Percentiles rank a stretch among this genome's conserved stretches.
phyloP scores from a whole-genome alignment of 2,888 invertebrate genomes.

The Stenodera caucasica region DNA sequence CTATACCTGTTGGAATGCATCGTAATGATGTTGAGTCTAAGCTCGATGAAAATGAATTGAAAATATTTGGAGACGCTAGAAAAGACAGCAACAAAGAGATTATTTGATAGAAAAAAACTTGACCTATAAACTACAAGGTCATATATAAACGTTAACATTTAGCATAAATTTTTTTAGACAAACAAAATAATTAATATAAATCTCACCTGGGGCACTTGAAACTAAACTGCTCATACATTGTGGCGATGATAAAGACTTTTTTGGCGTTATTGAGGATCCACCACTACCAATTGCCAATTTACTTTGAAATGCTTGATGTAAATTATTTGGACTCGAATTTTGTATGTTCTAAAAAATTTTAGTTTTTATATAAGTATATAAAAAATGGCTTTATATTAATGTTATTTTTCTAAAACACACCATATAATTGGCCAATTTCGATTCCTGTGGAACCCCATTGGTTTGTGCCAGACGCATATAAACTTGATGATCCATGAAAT shows the following conservation, averaged over 20 bases:
- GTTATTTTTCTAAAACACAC: too few relatives aligned
- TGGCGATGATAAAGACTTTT: constrained; percentile 60
- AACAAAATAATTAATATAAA: too few relatives aligned
- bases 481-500: constrained; percentile 76
- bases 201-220: constrained; percentile 29
- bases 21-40: constrained; percentile 42
- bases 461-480: constrained; percentile 69
- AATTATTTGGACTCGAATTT: constrained; percentile 42
- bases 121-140: constrained; percentile 7
- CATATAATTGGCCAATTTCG: constrained; percentile 84
- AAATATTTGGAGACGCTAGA: constrained; percentile 51
- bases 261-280: constrained; percentile 49
- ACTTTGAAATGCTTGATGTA: constrained; percentile 45
- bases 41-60: constrained; percentile 49
- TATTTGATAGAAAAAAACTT: background rate
- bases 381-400: too few relatives aligned
- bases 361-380: too few relatives aligned
- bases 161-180: too few relatives aligned
- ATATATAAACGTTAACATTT: too few relatives aligned
- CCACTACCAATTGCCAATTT: constrained; percentile 40
- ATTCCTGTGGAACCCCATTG: constrained; percentile 79
- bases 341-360: constrained; percentile 42
- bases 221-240: constrained; percentile 31
- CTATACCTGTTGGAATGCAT: constrained; percentile 37
- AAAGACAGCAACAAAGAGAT: constrained; percentile 34